Conservation (phyloP, 1,140 invertebrate genomes). For the Alviniconcha marisindica region DNA sequence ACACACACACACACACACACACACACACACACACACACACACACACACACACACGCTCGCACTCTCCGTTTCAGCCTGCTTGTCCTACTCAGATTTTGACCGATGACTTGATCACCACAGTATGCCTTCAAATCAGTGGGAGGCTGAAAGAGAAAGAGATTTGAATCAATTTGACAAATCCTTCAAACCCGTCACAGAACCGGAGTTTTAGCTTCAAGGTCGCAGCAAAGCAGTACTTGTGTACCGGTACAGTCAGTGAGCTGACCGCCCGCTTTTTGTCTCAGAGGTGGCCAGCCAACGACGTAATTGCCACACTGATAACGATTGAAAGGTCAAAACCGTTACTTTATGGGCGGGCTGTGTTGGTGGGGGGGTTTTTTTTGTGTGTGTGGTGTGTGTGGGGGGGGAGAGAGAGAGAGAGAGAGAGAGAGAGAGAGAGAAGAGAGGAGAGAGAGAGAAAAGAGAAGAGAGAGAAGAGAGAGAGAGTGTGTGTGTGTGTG, state of each 20-base stretch:
- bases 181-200: too few relatives aligned
- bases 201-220: too few relatives aligned
- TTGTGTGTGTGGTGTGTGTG: neutral
- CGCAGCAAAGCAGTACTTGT: neutral
- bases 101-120: too few relatives aligned
- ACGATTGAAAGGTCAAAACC: neutral
- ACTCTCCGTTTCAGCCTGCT: neutral
- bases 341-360: neutral
- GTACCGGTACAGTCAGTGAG: neutral
- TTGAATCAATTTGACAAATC: neutral
- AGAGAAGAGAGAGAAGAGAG: neutral
- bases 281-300: neutral
- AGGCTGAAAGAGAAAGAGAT: neutral
- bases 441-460: too few relatives aligned
- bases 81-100: too few relatives aligned
- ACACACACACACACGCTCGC: neutral
- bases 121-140: neutral
- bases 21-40: neutral
- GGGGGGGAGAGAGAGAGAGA: neutral
- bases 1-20: neutral
- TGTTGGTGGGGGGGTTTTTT: neutral
- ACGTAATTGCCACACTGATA: neutral
- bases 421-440: slow-evolving; percentile 19
- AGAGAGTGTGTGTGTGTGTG: neutral
- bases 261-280: neutral